Base-by-base conservation (phyloP, 2,888 invertebrate species). In the Mimumesa dahlbomi region DNA sequence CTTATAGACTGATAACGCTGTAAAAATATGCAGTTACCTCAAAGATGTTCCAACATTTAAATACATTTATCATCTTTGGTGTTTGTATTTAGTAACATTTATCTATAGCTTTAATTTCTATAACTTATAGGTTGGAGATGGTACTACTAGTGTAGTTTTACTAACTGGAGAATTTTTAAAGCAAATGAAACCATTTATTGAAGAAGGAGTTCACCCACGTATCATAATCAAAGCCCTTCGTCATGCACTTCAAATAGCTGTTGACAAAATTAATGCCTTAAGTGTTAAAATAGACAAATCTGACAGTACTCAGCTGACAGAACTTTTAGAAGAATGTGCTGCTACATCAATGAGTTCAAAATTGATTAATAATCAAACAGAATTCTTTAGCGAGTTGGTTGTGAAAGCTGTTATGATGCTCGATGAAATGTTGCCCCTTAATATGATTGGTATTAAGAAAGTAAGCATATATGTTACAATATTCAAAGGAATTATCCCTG, bases 391-490 rank as follows among this genome's bases (percentile, higher is more conserved):
- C 25, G 94, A 95, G 88, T 97, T 99, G 94, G 98, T 98, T 4
- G 99, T 99, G 0, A 98, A 99, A 86, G 99, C 99, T 45, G 99
- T 99, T 0, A 91, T 97, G 81, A 92, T 94, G 13, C 90, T 99
- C 66, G 99, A 99, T 88, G 94, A 95, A 31, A 91, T 98, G 14
- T 90, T 99, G 76, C 98, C 99, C 0, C 90, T 99, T 40, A 98
- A 98, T 86, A 99, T 99, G 99, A 99, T 99, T 88, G 99, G 99
- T 58, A 97, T 98, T 83, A 99, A 99, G 91, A 99, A 99, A 90
- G 95, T 98, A 42, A 31, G 0, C 1, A 22, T 22, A 14, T 13
- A 36, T 5, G 16, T 3, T 9, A 14, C 9, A 9, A 42, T 25
- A 18, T 38, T 1, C 36, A 16, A 0, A 56, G 2, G 13, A 19